Conservation (phyloP, 2,113 vertebrate genomes). For the Phalacrocorax aristotelis region DNA sequence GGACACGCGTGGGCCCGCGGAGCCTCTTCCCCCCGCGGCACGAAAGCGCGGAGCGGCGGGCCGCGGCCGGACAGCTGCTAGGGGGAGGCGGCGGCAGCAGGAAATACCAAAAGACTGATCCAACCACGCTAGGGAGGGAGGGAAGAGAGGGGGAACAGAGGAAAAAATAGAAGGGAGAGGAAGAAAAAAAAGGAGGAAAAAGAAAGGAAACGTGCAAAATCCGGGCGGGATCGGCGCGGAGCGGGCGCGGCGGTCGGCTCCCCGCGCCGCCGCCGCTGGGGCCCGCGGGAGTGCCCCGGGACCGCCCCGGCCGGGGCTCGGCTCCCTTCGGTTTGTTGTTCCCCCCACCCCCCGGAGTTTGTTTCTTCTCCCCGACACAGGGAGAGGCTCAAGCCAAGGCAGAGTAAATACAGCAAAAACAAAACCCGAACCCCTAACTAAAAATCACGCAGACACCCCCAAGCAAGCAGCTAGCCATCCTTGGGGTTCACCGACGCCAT, state of each 20-base stretch:
- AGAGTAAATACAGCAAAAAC: neutral
- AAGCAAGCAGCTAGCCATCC: neutral
- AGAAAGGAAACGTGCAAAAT: conserved; percentile 34
- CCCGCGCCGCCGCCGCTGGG: neutral
- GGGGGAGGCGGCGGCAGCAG: too few species aligned
- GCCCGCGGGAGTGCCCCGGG: neutral
- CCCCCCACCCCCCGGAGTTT: neutral
- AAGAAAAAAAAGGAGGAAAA: neutral
- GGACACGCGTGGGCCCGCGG: too few species aligned
- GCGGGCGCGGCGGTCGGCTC: neutral
- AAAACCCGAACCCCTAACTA: neutral
- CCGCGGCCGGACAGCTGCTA: too few species aligned
- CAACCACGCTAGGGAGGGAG: too few species aligned
- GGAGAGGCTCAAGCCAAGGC: neutral
- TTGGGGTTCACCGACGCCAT: neutral
- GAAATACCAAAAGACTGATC: too few species aligned
- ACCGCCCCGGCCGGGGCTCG: neutral
- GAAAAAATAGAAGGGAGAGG: too few species aligned
- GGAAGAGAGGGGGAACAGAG: too few species aligned
- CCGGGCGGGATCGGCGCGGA: conserved; percentile 44
- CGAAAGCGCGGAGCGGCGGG: too few species aligned
- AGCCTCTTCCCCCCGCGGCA: too few species aligned
- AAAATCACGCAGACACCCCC: neutral
- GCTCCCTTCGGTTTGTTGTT: neutral
- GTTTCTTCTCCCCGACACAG: neutral